Conservation (phyloP, 2,113 vertebrate species). For the Limanda limanda region DNA sequence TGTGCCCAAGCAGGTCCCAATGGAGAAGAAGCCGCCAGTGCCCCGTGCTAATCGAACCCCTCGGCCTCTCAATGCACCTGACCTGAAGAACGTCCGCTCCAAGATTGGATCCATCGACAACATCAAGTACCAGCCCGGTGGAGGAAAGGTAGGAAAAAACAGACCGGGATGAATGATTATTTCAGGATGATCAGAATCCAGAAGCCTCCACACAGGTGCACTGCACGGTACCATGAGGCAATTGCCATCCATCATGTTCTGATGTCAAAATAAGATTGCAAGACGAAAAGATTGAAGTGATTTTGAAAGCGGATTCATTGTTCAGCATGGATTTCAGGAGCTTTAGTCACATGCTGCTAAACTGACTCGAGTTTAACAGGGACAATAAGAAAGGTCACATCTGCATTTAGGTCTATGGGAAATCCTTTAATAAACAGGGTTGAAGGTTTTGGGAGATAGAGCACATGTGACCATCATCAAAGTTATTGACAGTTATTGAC, state of each 20-base stretch:
- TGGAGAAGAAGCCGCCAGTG: slow-evolving; percentile 83
- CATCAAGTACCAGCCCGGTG: slow-evolving; percentile 95
- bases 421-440: background rate
- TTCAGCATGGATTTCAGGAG: background rate
- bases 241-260: background rate
- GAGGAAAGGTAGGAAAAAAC: slow-evolving; percentile 89
- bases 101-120: slow-evolving; percentile 96
- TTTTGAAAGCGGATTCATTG: background rate
- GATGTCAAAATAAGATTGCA: background rate
- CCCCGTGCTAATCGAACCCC: slow-evolving; percentile 72
- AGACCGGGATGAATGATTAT: slow-evolving; percentile 6
- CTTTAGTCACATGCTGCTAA: background rate
- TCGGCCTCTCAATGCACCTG: slow-evolving; percentile 80
- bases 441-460: background rate
- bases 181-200: background rate
- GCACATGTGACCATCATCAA: background rate
- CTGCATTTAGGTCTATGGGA: background rate
- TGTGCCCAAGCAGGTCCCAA: slow-evolving; percentile 81
- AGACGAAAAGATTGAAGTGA: background rate
- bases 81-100: slow-evolving; percentile 93
- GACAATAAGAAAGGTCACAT: background rate
- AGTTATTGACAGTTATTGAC: background rate
- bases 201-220: too few relatives aligned
- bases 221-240: too few relatives aligned
- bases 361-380: background rate